Evolutionary conservation across 1,140 invertebrate genomes (phyloP).

Genomic region (Steinernema feltiae): DNA sequence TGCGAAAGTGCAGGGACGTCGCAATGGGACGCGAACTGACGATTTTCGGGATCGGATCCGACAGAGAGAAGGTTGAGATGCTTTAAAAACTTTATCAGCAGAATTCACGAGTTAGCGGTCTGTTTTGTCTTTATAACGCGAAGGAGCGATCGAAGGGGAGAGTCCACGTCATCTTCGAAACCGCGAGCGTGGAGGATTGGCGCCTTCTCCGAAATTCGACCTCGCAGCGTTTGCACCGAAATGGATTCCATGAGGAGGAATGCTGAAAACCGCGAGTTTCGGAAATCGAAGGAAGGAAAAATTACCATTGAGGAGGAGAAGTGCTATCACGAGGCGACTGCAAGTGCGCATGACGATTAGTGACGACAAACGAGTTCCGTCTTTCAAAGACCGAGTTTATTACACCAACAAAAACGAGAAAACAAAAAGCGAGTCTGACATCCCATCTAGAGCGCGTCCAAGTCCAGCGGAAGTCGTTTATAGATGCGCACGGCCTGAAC

Average conservation of each 20-base stretch:
- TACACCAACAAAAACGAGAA: too few relatives aligned
- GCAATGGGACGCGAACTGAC: too few relatives aligned
- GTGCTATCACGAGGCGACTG: background rate
- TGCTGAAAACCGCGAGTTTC: background rate
- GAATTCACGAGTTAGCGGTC: too few relatives aligned
- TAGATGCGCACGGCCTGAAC: background rate
- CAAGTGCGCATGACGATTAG: background rate
- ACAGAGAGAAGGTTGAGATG: too few relatives aligned
- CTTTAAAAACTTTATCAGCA: too few relatives aligned
- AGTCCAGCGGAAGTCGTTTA: background rate
- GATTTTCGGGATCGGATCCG: too few relatives aligned
- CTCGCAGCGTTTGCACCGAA: background rate
- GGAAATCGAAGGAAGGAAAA: background rate
- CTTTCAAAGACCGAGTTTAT: too few relatives aligned
- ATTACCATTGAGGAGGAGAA: background rate
- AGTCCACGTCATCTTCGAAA: background rate
- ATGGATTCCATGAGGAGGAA: background rate
- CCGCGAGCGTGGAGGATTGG: background rate
- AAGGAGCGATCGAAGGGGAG: background rate
- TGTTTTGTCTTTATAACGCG: background rate
- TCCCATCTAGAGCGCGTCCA: background rate
- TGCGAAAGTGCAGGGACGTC: too few relatives aligned
- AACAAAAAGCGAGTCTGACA: background rate
- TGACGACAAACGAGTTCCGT: background rate
- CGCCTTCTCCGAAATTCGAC: background rate